A percentile compares a stretch with the other conserved stretches of the same genome.
Evolutionary conservation across 1,140 invertebrate species (phyloP).

Genomic region (Drosophila busckii): DNA sequence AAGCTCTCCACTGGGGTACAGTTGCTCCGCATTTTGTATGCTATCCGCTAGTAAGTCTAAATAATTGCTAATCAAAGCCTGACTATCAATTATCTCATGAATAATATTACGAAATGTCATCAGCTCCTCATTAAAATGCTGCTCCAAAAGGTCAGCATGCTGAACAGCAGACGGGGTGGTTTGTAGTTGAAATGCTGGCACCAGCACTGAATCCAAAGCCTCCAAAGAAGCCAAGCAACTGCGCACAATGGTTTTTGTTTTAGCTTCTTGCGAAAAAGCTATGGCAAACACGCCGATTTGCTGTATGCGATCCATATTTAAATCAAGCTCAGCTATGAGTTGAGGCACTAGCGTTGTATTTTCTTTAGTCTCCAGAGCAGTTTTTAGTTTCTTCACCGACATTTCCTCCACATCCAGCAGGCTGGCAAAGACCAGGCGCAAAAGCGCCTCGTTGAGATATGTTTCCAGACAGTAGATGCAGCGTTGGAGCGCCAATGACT

Average conservation of each 20-base stretch:
- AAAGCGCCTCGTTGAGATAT: constrained; percentile 59
- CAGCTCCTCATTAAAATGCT: constrained; percentile 65
- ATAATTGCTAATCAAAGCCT: constrained; percentile 52
- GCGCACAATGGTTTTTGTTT: constrained; percentile 61
- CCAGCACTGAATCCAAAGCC: constrained; percentile 57
- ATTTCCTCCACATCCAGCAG: constrained; percentile 44
- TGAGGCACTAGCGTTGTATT: constrained; percentile 16
- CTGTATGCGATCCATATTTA: constrained; percentile 60
- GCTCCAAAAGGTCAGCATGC: constrained; percentile 51
- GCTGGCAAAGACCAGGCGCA: constrained; percentile 53
- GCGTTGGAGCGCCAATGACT: constrained; percentile 53
- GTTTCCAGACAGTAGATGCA: constrained; percentile 56
- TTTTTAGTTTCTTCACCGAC: constrained; percentile 36
- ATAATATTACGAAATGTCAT: constrained; percentile 53
- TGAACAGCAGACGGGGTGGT: constrained; percentile 5
- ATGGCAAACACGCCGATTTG: constrained; percentile 74
- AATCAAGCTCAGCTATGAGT: constrained; percentile 56
- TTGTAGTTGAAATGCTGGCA: constrained; percentile 52
- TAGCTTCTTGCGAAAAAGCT: constrained; percentile 55
- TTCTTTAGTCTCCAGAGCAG: constrained; percentile 8
- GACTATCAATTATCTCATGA: constrained; percentile 67
- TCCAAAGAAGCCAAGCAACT: constrained; percentile 70
- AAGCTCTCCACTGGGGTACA: constrained; percentile 8
- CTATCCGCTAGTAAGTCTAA: constrained; percentile 45
- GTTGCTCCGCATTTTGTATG: constrained; percentile 25